These are phyloP conservation scores for Sympetrum striolatum DNA, from an alignment of 2,888 invertebrate species.

Conservation along the genomic window DNA sequence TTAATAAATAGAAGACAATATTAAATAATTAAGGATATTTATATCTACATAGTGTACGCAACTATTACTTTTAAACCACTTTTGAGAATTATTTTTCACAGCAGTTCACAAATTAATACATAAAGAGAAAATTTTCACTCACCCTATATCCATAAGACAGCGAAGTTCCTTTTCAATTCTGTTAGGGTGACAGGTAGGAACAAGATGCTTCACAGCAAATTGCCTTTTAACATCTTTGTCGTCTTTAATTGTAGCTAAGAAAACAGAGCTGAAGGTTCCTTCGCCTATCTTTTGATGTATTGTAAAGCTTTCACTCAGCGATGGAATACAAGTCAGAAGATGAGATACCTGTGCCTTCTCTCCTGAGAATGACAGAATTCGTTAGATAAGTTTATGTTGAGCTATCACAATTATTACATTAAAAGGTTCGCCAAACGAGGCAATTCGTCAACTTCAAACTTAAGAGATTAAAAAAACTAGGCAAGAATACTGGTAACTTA, in stretches of 20 bases:
- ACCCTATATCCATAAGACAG: constrained; percentile 82
- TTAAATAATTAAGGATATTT: too few species aligned
- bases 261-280: constrained; percentile 89
- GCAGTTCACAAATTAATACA: too few species aligned
- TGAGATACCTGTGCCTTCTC: constrained; percentile 49
- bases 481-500: too few species aligned
- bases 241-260: constrained; percentile 72
- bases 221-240: constrained; percentile 61
- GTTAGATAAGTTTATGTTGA: too few species aligned
- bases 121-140: constrained; percentile 49
- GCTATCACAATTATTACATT: not conserved
- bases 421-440: not conserved
- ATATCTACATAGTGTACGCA: too few species aligned
- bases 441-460: too few species aligned
- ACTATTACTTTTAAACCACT: too few species aligned
- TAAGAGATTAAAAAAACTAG: not conserved
- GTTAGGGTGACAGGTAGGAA: constrained; percentile 84
- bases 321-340: constrained; percentile 65
- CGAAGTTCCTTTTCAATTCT: constrained; percentile 81
- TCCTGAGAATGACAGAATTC: not conserved
- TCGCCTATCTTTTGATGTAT: constrained; percentile 77
- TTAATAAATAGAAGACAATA: too few species aligned
- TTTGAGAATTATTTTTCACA: too few species aligned
- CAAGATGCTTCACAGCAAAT: constrained; percentile 86
- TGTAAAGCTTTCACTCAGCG: constrained; percentile 69